These are phyloP conservation scores for Dolichopus griseipennis DNA, from an alignment of 2,888 invertebrate species.

Conservation along the genomic window DNA sequence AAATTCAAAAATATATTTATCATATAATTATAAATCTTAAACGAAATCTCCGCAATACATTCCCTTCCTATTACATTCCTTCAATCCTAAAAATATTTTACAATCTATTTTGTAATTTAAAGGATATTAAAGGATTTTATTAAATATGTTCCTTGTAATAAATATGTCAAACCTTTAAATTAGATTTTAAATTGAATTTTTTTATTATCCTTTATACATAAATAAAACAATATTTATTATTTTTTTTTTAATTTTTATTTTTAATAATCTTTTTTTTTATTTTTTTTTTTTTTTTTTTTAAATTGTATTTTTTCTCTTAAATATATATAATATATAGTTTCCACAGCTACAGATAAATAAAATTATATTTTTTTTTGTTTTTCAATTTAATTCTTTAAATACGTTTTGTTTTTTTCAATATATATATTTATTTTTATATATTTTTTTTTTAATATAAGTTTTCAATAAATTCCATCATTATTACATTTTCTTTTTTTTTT, in stretches of 20 bases:
- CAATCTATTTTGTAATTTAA: no score
- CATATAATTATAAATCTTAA: no score
- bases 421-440: background rate
- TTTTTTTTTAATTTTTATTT: background rate
- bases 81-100: no score
- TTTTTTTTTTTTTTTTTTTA: background rate
- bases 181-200: no score
- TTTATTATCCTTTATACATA: no score
- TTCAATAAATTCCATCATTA: conserved; percentile 3
- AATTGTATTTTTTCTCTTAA: background rate
- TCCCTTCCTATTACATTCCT: no score
- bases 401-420: background rate
- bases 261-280: background rate
- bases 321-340: background rate
- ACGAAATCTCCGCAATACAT: no score
- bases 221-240: background rate
- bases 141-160: no score
- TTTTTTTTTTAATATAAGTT: background rate
- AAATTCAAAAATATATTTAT: no score
- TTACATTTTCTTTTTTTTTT: background rate
- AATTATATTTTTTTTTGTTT: background rate
- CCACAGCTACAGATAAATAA: conserved; percentile 5
- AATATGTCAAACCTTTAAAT: no score
- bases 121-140: no score
- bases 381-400: no score